A percentile compares a stretch with the other conserved stretches of the same genome.
Evolutionary conservation across 2,888 invertebrate genomes (phyloP).

Genomic region (Oeneis ivallda): DNA sequence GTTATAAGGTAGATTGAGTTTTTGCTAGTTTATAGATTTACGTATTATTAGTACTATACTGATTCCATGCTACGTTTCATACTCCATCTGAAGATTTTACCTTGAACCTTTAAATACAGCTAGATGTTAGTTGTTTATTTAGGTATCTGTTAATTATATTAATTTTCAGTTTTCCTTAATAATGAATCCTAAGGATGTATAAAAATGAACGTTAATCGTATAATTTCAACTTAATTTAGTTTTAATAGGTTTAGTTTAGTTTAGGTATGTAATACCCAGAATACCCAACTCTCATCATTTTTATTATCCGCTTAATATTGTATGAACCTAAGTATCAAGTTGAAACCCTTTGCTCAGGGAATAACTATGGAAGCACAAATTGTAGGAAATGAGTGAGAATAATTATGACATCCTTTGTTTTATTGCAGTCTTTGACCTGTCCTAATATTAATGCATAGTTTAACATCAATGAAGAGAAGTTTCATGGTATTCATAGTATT

Average conservation of each 20-base stretch:
- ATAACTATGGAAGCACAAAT: constrained; percentile 17
- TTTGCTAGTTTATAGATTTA: constrained; percentile 1
- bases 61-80: not conserved
- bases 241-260: too few species aligned
- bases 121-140: too few species aligned
- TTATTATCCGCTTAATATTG: too few species aligned
- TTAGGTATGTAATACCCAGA: too few species aligned
- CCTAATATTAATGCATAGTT: constrained; percentile 16
- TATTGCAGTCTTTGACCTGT: constrained; percentile 28
- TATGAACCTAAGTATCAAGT: not conserved
- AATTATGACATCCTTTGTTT: constrained; percentile 29
- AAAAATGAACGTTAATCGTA: too few species aligned
- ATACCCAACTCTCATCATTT: too few species aligned
- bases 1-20: not conserved
- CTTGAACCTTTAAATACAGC: not conserved
- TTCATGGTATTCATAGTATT: too few species aligned
- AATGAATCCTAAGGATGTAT: too few species aligned
- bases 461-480: constrained; percentile 14
- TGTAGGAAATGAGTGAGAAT: constrained; percentile 25
- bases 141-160: too few species aligned
- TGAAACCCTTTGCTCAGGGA: constrained; percentile 11
- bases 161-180: too few species aligned
- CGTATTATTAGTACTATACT: not conserved
- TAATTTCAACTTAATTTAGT: too few species aligned
- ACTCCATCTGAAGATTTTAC: not conserved